Base-by-base conservation (phyloP, 2,113 vertebrate species). In the Sylvicapra grimmia region DNA sequence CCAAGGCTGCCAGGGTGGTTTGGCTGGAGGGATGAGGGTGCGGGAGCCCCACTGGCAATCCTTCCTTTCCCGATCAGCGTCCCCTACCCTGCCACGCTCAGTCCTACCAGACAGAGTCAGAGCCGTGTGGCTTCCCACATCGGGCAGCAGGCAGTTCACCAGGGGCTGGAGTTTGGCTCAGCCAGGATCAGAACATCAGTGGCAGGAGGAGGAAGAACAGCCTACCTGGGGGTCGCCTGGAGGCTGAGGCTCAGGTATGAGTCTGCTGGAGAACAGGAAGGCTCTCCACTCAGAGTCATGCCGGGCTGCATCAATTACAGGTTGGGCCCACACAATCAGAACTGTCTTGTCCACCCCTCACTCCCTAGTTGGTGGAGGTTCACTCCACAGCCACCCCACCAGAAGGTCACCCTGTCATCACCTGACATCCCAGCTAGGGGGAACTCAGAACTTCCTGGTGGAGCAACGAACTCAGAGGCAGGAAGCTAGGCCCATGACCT, bases 11-110 rank as follows among this genome's bases (percentile, higher is more conserved):
- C 10, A 58, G 86, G 86, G 23, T 86, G 15, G 13, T 33, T 92
- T 92, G 89, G 89, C 72, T 87, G 91, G 77, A 91, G 85, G n/a
- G 56, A 90, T 19, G 63, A 65, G 51, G 58, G 54, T 87, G 47
- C 0, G 0, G 88, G 65, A 84, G 85, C 13, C 75, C 31, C 2
- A 15, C 13, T 0, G 5, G 59, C 10, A 16, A 21, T 31, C 33
- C 14, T 47, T 8, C 63, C 2, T 13, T 31, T 33, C 47, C 47
- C 9, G 6, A 44, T 44, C 36, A 23, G 2, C 12, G 18, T 6
- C 1, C 29, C 36, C 33, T 77, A 29, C 33, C 25, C 36, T 0
- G 1, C 54, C 31, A 77, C 0, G 3, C 65, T 40, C 54, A 25
- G 33, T 51, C 33, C 86, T 49, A 29, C 23, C 86, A 82, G 44